phyloP scores from a whole-genome alignment of 2,888 invertebrate species.

The Cyaniris semiargus region DNA sequence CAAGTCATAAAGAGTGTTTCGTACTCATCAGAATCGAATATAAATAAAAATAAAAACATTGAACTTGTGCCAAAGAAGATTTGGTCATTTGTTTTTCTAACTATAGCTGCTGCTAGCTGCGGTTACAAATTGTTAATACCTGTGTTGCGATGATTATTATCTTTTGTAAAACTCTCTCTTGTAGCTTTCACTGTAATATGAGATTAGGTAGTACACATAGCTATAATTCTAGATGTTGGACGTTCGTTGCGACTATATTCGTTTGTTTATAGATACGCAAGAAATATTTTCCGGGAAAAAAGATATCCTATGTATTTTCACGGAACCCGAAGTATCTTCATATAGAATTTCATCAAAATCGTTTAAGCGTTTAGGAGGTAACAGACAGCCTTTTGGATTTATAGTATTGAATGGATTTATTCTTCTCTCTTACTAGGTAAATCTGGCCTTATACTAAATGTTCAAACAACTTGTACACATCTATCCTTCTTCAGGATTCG shows the following conservation, averaged over 20 bases:
- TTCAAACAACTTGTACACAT: background rate
- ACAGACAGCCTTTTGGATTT: too few relatives aligned
- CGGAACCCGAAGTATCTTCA: background rate
- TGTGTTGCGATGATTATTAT: background rate
- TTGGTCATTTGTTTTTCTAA: background rate
- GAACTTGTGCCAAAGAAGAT: background rate
- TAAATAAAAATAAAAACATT: slow-evolving; percentile 8
- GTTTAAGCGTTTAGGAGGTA: too few relatives aligned
- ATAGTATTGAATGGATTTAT: too few relatives aligned
- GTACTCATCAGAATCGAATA: background rate
- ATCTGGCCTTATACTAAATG: background rate
- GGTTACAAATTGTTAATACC: background rate
- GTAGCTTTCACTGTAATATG: background rate
- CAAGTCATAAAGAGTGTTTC: slow-evolving; percentile 4
- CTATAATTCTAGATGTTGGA: background rate
- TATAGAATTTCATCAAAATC: too few relatives aligned
- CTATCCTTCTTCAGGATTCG: background rate
- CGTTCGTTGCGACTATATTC: too few relatives aligned
- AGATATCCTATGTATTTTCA: too few relatives aligned
- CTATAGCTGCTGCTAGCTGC: background rate
- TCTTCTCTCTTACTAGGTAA: background rate
- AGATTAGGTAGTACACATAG: too few relatives aligned
- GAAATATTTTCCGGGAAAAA: too few relatives aligned
- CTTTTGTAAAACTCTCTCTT: background rate
- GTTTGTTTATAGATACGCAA: too few relatives aligned